Percentiles rank a stretch among this genome's conserved stretches.
phyloP scores from a whole-genome alignment of 1,140 invertebrate species.

The Neodiprion fabricii region DNA sequence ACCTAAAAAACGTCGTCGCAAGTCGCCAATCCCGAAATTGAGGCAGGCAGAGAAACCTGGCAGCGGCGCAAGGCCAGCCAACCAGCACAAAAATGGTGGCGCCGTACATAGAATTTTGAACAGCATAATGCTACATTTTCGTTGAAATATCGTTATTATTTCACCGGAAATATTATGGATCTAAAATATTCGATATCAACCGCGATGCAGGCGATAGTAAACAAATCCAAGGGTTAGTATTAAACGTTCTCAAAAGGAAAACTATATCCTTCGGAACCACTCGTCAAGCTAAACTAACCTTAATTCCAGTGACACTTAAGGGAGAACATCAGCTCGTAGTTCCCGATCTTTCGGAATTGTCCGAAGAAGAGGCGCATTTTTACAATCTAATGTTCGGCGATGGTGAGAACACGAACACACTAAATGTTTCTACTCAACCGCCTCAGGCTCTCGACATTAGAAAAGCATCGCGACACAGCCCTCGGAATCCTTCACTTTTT shows the following conservation, averaged over 20 bases:
- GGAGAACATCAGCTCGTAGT: background rate
- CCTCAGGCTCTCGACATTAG: too few species aligned
- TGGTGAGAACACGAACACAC: slow-evolving; percentile 35
- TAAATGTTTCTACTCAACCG: background rate
- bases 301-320: background rate
- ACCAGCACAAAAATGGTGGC: slow-evolving; percentile 4
- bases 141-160: background rate
- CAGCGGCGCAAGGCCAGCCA: slow-evolving; percentile 1
- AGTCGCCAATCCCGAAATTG: too few species aligned
- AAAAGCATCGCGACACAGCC: too few species aligned
- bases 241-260: too few species aligned
- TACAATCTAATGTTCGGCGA: slow-evolving; percentile 48
- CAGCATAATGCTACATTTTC: background rate
- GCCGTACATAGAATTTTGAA: background rate
- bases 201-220: background rate
- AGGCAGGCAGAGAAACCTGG: too few species aligned
- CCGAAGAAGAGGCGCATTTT: slow-evolving; percentile 45
- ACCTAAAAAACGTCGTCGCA: too few species aligned
- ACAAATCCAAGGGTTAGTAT: background rate
- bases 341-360: slow-evolving; percentile 19
- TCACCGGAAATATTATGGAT: background rate
- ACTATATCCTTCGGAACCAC: too few species aligned
- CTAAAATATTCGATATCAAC: background rate
- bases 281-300: background rate
- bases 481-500: slow-evolving; percentile 7